phyloP scores from a whole-genome alignment of 2,888 invertebrate genomes.

The Andrena fulva region DNA sequence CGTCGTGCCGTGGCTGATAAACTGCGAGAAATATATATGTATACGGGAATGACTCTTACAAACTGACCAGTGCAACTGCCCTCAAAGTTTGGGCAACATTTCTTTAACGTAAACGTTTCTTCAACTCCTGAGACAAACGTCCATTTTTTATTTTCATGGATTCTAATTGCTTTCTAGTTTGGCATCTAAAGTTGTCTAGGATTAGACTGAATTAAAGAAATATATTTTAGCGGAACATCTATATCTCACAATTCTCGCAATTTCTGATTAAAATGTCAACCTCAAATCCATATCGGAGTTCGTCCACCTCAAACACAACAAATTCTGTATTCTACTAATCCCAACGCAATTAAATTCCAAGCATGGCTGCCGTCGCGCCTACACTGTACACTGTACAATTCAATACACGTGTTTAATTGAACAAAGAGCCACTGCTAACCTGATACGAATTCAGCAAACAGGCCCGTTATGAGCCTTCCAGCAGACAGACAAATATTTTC shows the following conservation, averaged over 20 bases:
- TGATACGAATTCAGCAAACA: neutral
- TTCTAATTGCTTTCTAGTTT: too few species aligned
- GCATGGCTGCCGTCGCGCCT: too few species aligned
- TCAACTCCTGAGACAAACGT: neutral
- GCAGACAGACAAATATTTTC: constrained; percentile 2
- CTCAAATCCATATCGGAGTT: too few species aligned
- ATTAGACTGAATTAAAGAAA: too few species aligned
- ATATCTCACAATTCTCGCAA: too few species aligned
- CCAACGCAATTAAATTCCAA: too few species aligned
- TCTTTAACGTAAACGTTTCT: neutral
- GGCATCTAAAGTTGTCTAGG: too few species aligned
- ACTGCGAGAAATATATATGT: constrained; percentile 7
- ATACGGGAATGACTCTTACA: neutral
- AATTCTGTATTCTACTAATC: too few species aligned
- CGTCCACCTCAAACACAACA: too few species aligned
- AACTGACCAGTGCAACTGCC: neutral
- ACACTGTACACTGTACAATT: neutral
- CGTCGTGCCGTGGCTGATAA: constrained; percentile 17
- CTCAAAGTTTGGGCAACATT: neutral
- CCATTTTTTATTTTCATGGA: neutral
- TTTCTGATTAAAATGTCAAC: too few species aligned
- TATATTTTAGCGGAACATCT: too few species aligned
- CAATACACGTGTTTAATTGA: neutral
- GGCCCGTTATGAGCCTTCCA: neutral
- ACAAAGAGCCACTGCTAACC: neutral